These are phyloP conservation scores for Hybos culiciformis DNA, from an alignment of 2,888 invertebrate genomes.

Conservation along the genomic window DNA sequence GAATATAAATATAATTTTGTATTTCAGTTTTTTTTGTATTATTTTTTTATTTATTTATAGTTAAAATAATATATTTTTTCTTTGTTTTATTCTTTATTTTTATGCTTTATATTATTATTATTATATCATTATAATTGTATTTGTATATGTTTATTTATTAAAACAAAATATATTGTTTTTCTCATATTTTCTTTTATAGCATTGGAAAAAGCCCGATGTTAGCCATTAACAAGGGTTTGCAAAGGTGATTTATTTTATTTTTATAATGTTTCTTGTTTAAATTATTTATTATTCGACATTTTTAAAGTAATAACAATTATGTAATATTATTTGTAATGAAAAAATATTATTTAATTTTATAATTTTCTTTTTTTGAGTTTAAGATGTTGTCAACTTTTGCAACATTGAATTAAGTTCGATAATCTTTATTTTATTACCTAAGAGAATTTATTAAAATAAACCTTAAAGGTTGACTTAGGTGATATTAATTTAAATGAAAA, in stretches of 20 bases:
- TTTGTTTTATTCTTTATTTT: conserved; percentile 3
- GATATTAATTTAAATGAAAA: too few species aligned
- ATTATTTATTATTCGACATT: conserved; percentile 16
- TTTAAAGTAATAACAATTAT: conserved; percentile 5
- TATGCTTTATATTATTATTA: conserved; percentile 5
- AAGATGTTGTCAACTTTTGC: too few species aligned
- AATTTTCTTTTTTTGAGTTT: too few species aligned
- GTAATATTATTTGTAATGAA: conserved; percentile 2
- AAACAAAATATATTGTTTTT: conserved; percentile 23
- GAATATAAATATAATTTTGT: too few species aligned
- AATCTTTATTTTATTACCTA: too few species aligned
- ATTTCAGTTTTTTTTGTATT: too few species aligned
- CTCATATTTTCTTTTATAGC: conserved; percentile 51
- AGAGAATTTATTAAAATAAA: too few species aligned
- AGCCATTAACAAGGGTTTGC: conserved; percentile 75
- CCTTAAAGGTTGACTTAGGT: too few species aligned
- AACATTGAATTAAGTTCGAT: too few species aligned
- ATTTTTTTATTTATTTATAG: neutral
- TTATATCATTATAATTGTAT: conserved; percentile 3
- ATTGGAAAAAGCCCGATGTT: conserved; percentile 66
- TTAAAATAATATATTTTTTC: conserved; percentile 1
- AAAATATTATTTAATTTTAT: neutral
- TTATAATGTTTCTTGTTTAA: conserved; percentile 22
- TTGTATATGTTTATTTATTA: neutral
- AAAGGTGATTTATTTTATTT: conserved; percentile 52